Evolutionary conservation across 2,797 vertebrate species (phyloP).

Genomic region (Pteronotus mesoamericanus): DNA sequence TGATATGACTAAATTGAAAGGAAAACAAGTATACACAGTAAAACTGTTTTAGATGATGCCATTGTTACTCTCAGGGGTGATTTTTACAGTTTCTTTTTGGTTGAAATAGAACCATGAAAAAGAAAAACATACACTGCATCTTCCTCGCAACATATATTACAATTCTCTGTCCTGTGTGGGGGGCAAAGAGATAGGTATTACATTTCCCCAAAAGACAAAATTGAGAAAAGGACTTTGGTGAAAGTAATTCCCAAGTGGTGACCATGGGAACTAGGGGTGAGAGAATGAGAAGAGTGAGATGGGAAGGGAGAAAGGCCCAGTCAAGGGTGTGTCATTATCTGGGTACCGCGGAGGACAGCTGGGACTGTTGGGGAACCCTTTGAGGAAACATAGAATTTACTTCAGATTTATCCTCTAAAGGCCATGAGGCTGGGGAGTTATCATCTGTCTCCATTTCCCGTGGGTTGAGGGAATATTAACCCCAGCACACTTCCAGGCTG

Average conservation of each 20-base stretch:
- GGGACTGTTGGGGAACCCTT: background rate
- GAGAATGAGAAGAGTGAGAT: background rate
- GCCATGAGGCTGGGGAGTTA: background rate
- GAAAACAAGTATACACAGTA: background rate
- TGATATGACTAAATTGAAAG: background rate
- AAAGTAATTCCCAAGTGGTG: background rate
- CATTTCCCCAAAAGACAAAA: background rate
- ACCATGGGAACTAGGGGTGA: background rate
- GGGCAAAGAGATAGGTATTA: background rate
- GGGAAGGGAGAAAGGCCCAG: background rate
- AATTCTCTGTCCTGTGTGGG: background rate
- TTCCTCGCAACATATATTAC: background rate
- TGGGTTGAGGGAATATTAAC: background rate
- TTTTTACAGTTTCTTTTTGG: background rate
- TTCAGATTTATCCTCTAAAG: background rate
- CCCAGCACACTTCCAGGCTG: background rate
- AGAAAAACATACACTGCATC: background rate
- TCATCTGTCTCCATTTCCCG: background rate
- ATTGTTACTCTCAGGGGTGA: background rate
- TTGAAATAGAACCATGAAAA: background rate
- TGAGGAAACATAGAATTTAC: background rate
- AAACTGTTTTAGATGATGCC: background rate
- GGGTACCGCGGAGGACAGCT: background rate
- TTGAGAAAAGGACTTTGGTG: background rate
- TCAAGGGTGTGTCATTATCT: background rate